Conservation (phyloP, 64 coral and sea anemone species). For the Trachythela sp. region DNA sequence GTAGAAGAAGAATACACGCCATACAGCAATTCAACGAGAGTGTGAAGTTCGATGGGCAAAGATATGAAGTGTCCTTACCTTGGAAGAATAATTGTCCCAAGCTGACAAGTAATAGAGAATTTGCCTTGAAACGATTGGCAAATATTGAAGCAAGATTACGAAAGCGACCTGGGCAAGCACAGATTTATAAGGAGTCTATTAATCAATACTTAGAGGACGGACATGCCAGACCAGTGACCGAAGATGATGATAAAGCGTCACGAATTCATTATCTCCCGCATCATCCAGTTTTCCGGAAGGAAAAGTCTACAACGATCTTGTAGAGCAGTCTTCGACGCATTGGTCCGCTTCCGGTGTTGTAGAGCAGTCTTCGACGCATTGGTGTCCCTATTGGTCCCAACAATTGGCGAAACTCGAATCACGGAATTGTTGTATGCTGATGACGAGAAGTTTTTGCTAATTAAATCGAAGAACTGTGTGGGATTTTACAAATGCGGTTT, state of each 20-base stretch:
- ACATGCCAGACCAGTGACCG: conserved; percentile 5
- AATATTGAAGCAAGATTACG: background rate
- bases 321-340: conserved; percentile 35
- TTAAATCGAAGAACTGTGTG: no score
- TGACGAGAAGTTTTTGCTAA: no score
- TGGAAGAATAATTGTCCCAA: background rate
- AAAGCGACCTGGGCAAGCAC: background rate
- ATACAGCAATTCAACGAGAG: background rate
- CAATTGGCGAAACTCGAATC: no score
- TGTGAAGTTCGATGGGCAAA: conserved; percentile 27
- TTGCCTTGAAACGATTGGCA: background rate
- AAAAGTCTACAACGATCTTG: background rate
- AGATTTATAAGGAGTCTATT: conserved; percentile 21
- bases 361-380: no score
- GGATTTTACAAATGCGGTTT: no score
- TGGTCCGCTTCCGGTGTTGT: no score
- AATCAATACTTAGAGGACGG: conserved; percentile 11
- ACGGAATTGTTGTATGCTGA: no score
- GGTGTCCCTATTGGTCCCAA: no score
- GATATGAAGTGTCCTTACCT: conserved; percentile 22
- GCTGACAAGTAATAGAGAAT: background rate
- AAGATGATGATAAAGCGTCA: background rate
- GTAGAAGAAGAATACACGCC: no score
- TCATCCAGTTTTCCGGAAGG: background rate
- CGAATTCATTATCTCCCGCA: conserved; percentile 8